phyloP scores from a whole-genome alignment of 1,140 invertebrate species.

The Planococcus citri region DNA sequence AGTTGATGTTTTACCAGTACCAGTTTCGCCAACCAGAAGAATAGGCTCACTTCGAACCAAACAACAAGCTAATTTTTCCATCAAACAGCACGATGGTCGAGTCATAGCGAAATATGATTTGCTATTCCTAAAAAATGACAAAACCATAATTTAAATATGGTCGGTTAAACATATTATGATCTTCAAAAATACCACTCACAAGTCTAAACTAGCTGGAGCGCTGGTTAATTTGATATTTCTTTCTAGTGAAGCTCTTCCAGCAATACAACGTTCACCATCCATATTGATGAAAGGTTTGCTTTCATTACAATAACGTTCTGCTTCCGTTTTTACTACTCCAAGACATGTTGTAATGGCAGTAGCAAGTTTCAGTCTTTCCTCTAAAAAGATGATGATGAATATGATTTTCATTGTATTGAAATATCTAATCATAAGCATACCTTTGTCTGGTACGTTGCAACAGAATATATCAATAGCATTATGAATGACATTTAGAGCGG shows the following conservation, averaged over 20 bases:
- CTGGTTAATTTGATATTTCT: not conserved
- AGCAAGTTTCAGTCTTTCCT: constrained; percentile 49
- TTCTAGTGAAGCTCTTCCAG: constrained; percentile 43
- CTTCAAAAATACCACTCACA: not conserved
- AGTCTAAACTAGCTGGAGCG: not conserved
- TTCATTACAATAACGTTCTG: constrained; percentile 61
- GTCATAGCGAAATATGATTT: constrained; percentile 63
- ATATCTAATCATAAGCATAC: constrained; percentile 26
- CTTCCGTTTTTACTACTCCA: constrained; percentile 68
- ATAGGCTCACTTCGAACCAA: constrained; percentile 77
- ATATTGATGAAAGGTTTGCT: constrained; percentile 64
- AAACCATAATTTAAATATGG: too few species aligned
- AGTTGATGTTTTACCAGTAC: constrained; percentile 94
- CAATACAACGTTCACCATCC: constrained; percentile 33
- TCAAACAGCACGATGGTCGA: constrained; percentile 56
- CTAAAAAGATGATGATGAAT: constrained; percentile 31
- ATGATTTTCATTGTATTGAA: not conserved
- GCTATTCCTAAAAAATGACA: constrained; percentile 30
- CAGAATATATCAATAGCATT: constrained; percentile 88
- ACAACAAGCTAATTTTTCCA: constrained; percentile 77
- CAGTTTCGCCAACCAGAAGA: constrained; percentile 93
- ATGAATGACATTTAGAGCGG: constrained; percentile 65
- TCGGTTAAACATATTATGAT: not conserved
- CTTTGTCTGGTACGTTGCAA: constrained; percentile 50
- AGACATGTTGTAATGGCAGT: constrained; percentile 63